Base-by-base conservation (phyloP, 64 coral and sea anemone species). In the Pachyseris speciosa region DNA sequence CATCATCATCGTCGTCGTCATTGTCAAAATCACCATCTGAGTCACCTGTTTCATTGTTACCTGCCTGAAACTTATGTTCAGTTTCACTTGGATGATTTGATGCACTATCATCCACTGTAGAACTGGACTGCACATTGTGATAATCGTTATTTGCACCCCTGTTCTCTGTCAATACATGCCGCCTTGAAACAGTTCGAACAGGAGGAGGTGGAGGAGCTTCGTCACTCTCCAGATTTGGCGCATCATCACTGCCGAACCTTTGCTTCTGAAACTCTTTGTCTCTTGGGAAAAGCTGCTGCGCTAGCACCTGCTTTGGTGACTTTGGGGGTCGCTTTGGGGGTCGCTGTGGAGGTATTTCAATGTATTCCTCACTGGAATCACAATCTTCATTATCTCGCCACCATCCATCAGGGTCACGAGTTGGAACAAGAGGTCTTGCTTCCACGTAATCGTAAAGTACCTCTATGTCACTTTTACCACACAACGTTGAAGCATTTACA, bases 381-480 rank as follows among this genome's bases (percentile, higher is more conserved):
- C 5, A 61, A 25, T 20, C 22, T 61, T 61, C 4, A 61, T 25
- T 61, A 25, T 24, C 58, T 25, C 58, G 9, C 27, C n/a, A 16
- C 5, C 25, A 9, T 26, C 75, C 32, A 1, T 0, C 0, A n/a
- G 12, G 34, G 36, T 2, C 7, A 12, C 77, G 51, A 61, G 30
- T 51, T 10, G 77, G 77, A 61, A 81, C 7, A 15, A 1, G 53
- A 5, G 77, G 77, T 4, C 16, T 61, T n/a, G 63, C 53, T 40
- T 81, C 77, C 32, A 22, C 53, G 10, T 81, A 81, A 81, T 81
- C 77, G 34, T 81, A 81, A 3, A 81, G 7, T 22, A 39, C 32
- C 7, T 81, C 77, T 11, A 61, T 53, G 19, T 22, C 55, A 1
- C 30, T 32, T 15, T 81, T 34, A 0, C 63, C 22, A 11, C 10